Evolutionary conservation across 30 jellyfish, hydroid and myxozoan genomes (phyloP), one percentile per base, ranked within the genome.

Genomic region (Nemopilema nomurai): DNA sequence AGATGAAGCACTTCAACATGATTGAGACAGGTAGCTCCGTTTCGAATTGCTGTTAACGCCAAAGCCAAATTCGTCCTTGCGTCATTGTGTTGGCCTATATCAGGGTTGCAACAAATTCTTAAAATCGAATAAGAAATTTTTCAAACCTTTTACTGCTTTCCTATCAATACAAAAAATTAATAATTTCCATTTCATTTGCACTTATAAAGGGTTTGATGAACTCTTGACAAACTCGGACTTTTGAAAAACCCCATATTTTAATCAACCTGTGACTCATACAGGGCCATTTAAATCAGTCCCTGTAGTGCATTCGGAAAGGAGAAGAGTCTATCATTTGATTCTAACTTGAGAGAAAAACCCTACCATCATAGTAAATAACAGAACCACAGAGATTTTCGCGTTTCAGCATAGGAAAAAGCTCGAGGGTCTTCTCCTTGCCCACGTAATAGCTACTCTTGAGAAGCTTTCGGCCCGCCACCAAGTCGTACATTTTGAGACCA

Each of bases 31-130:
- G 89, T 63, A 16, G 99, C 99, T 18, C 99, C 98, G 8, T 76
- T 65, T 52, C 97, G 90, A 17, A 96, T 96, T 32, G 99, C 97
- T 16, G 98, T 41, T 52, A 91, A 49, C 0, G 98, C 98, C 28
- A 96, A 25, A 19, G 96, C 85, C 73, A 96, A 51, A 51, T 96
- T 92, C 97, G 92, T 90, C 31, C 99, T 62, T 26, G 99, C 83
- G 76, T 96, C 99, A 77, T 96, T 96, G 24, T 90, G 97, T 75
- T 96, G 99, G 21, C 99, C 99, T 96, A 57, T n/a, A n/a, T n/a
- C n/a, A n/a, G n/a, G n/a, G n/a, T n/a, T n/a, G n/a, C n/a, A n/a
- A n/a, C n/a, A n/a, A n/a, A n/a, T n/a, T n/a, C n/a, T n/a, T n/a
- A n/a, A n/a, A n/a, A n/a, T n/a, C n/a, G n/a, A n/a, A n/a, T n/a